These are phyloP conservation scores for Bradysia coprophila DNA, from an alignment of 1,140 invertebrate genomes.

Conservation along the genomic window DNA sequence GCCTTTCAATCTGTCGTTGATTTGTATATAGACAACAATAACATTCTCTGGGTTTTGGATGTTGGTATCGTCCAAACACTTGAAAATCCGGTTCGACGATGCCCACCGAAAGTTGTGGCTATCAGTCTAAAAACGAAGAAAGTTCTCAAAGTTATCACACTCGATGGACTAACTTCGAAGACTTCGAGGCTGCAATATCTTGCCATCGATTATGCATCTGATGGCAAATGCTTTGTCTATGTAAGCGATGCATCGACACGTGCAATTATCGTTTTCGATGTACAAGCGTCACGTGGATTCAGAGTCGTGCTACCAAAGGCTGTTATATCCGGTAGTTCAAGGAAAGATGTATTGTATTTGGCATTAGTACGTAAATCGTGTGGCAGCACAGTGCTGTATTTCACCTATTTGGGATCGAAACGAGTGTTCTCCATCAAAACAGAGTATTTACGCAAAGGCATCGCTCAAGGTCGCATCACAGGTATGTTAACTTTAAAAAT, in stretches of 20 bases:
- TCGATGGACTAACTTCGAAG: slow-evolving; percentile 27
- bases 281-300: slow-evolving; percentile 32
- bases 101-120: slow-evolving; percentile 33
- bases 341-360: slow-evolving; percentile 36
- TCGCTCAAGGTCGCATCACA: slow-evolving; percentile 27
- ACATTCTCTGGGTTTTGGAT: slow-evolving; percentile 37
- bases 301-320: slow-evolving; percentile 34
- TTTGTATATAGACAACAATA: slow-evolving; percentile 30
- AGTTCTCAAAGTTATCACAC: slow-evolving; percentile 32
- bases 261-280: slow-evolving; percentile 41
- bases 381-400: slow-evolving; percentile 30
- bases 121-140: slow-evolving; percentile 31
- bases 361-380: slow-evolving; percentile 27
- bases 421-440: slow-evolving; percentile 33
- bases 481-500: slow-evolving; percentile 18
- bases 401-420: slow-evolving; percentile 33
- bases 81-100: slow-evolving; percentile 27
- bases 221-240: slow-evolving; percentile 32
- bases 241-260: slow-evolving; percentile 39
- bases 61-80: slow-evolving; percentile 35
- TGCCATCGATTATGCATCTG: slow-evolving; percentile 31
- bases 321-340: slow-evolving; percentile 19
- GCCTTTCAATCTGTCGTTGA: slow-evolving; percentile 38
- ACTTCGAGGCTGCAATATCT: slow-evolving; percentile 35
- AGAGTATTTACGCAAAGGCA: slow-evolving; percentile 29